A percentile compares a stretch with the other conserved stretches of the same genome.
These are phyloP conservation scores for Elgaria multicarinata DNA, from an alignment of 2,113 vertebrate species.

Conservation along the genomic window DNA sequence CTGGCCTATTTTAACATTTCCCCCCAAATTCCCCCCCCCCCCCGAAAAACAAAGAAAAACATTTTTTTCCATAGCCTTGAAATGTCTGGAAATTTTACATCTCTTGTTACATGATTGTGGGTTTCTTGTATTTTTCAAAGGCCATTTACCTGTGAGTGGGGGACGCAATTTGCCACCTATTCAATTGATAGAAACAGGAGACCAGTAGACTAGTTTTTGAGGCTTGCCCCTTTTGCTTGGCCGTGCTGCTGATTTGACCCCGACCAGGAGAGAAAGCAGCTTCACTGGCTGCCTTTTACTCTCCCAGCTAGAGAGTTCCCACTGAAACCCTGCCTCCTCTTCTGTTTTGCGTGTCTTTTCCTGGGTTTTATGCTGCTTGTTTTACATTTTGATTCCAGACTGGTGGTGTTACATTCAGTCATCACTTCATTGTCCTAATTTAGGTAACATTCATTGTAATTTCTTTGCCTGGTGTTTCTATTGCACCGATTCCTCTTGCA, in stretches of 20 bases:
- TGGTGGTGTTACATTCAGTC: neutral
- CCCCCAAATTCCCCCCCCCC: too few relatives aligned
- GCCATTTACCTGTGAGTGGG: neutral
- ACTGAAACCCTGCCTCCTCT: neutral
- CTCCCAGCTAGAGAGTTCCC: neutral
- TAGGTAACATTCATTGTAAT: neutral
- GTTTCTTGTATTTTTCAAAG: neutral
- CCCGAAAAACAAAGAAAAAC: too few relatives aligned
- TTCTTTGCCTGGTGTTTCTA: neutral
- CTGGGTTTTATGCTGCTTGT: neutral
- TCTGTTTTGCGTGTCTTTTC: neutral
- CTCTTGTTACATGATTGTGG: too few relatives aligned
- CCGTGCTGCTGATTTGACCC: neutral
- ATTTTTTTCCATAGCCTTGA: too few relatives aligned
- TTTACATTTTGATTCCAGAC: neutral
- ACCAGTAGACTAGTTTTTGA: neutral
- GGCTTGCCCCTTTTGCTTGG: neutral
- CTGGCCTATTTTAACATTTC: too few relatives aligned
- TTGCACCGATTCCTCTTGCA: neutral
- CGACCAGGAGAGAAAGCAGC: too few relatives aligned
- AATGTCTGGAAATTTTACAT: too few relatives aligned
- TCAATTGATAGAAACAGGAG: neutral
- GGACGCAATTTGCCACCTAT: neutral
- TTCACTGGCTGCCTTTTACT: neutral
- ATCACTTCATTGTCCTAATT: neutral